These are phyloP conservation scores for Falco peregrinus DNA, from an alignment of 2,797 vertebrate genomes.

Conservation along the genomic window DNA sequence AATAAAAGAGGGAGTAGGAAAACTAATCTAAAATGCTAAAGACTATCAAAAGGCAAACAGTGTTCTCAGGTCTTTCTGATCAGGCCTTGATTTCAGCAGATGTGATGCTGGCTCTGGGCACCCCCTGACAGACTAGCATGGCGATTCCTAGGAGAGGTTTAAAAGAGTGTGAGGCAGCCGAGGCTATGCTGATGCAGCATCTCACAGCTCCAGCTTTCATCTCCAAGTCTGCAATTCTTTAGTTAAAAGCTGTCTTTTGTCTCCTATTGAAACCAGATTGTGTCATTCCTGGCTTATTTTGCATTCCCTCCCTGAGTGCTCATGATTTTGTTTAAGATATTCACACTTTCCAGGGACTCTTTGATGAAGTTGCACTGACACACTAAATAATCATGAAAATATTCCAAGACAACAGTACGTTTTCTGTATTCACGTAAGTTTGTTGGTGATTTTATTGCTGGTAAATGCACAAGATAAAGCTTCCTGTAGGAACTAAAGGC, in stretches of 20 bases:
- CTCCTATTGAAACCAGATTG: neutral
- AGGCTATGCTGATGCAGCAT: neutral
- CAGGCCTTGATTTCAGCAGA: fast-evolving
- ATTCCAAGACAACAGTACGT: neutral
- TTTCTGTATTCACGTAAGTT: neutral
- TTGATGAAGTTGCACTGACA: neutral
- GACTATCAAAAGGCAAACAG: neutral
- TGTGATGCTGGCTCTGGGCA: neutral
- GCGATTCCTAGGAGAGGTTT: neutral
- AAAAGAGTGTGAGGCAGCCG: neutral
- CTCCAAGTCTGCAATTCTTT: neutral
- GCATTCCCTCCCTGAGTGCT: neutral
- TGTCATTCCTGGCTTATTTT: neutral
- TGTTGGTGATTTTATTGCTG: neutral
- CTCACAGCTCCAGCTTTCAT: neutral
- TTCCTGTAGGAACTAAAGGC: neutral
- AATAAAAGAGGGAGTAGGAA: neutral
- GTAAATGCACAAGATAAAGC: neutral
- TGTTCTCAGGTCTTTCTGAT: too few species aligned
- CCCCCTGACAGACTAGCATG: neutral
- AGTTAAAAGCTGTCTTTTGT: neutral
- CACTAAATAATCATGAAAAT: neutral
- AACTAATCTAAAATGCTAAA: neutral
- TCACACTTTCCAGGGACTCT: neutral
- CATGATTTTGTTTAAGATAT: neutral